phyloP scores from a whole-genome alignment of 2,113 vertebrate species.

The Ornithorhynchus anatinus region DNA sequence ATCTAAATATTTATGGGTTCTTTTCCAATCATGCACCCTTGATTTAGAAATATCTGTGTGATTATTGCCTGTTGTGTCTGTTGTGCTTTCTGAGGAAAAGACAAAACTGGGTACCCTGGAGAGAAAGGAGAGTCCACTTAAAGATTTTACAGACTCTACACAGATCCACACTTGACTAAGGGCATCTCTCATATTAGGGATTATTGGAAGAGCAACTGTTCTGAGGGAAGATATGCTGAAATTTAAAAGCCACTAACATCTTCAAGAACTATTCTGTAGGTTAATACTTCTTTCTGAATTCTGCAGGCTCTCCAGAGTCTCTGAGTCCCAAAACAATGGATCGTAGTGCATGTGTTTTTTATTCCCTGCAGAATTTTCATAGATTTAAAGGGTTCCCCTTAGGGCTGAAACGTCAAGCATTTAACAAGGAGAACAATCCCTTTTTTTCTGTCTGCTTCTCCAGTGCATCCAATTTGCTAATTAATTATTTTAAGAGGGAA shows the following conservation, averaged over 20 bases:
- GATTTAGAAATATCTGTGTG: no score
- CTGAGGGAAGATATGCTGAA: background rate
- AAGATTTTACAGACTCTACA: no score
- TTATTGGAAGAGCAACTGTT: background rate
- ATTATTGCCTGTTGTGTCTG: no score
- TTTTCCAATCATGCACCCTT: no score
- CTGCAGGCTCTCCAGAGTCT: background rate
- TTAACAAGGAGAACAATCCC: conserved; percentile 22
- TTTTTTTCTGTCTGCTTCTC: conserved; percentile 10
- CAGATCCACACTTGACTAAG: background rate
- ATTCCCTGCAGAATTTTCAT: conserved; percentile 13
- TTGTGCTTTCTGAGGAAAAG: background rate
- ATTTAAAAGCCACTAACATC: background rate
- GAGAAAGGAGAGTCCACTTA: background rate
- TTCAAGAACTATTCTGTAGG: background rate
- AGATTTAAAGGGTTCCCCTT: background rate
- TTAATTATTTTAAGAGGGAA: conserved; percentile 38
- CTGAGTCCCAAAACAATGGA: background rate
- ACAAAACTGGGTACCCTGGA: background rate
- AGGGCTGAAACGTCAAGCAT: conserved; percentile 27
- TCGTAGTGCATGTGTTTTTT: conserved; percentile 2
- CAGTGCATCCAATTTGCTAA: conserved; percentile 23
- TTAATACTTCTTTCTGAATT: background rate
- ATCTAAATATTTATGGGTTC: no score
- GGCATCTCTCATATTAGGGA: background rate